These are phyloP conservation scores for Drosophila trapezifrons DNA, from an alignment of 1,140 invertebrate genomes.

Conservation along the genomic window DNA sequence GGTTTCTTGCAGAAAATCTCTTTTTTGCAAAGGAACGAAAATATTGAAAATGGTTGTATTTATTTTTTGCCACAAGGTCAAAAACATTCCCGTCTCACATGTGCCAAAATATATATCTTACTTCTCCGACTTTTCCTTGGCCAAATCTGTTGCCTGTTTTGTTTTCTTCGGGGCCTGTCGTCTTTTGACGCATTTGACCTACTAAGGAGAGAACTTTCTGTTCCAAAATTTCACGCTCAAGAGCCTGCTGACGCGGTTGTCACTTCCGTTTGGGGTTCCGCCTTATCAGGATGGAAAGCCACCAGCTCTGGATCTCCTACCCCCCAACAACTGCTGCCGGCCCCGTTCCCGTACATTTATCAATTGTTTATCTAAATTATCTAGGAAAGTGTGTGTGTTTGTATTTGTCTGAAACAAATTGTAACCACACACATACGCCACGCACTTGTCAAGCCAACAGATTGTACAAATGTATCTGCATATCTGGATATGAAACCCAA, in stretches of 20 bases:
- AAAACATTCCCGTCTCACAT: slow-evolving; percentile 53
- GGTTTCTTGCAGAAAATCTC: slow-evolving; percentile 15
- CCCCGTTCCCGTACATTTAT: background rate
- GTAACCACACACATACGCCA: slow-evolving; percentile 19
- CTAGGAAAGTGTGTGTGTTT: slow-evolving; percentile 25
- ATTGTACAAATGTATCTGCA: slow-evolving; percentile 54
- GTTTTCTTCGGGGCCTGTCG: slow-evolving; percentile 28
- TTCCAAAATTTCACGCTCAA: slow-evolving; percentile 22
- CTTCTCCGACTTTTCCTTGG: slow-evolving; percentile 27
- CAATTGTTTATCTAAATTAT: slow-evolving; percentile 71
- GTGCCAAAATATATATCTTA: slow-evolving; percentile 56
- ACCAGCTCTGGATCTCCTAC: slow-evolving; percentile 4
- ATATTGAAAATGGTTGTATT: slow-evolving; percentile 54
- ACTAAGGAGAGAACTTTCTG: slow-evolving; percentile 39
- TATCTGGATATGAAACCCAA: slow-evolving; percentile 7
- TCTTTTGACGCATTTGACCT: slow-evolving; percentile 64
- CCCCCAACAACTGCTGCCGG: slow-evolving; percentile 1
- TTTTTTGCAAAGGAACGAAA: slow-evolving; percentile 20
- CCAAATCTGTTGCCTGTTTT: slow-evolving; percentile 33
- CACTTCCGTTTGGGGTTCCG: slow-evolving; percentile 61
- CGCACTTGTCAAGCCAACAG: slow-evolving; percentile 26
- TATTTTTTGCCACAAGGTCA: slow-evolving; percentile 58
- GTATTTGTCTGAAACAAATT: slow-evolving; percentile 62
- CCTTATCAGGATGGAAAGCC: slow-evolving; percentile 28
- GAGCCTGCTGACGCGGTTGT: slow-evolving; percentile 21